Conservation (phyloP, 2,888 invertebrate species). For the Anoplius nigerrimus region DNA sequence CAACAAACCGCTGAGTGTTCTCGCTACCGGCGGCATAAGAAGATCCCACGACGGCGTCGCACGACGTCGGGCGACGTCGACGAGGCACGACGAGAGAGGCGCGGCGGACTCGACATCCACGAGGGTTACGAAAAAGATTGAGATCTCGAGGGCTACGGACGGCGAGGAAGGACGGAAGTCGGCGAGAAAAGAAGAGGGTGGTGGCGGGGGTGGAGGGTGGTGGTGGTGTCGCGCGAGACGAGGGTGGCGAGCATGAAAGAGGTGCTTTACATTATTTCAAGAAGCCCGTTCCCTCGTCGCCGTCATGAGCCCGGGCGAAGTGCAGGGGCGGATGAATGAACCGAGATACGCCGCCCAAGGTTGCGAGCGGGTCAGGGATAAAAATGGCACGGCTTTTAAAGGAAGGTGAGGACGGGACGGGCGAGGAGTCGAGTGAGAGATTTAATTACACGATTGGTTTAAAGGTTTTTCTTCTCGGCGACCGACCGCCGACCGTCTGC, state of each 20-base stretch:
- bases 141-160: conserved; percentile 34
- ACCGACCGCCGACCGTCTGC: conserved; percentile 9
- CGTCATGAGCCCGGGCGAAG: conserved; percentile 20
- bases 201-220: too few species aligned
- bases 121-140: conserved; percentile 41
- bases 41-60: conserved; percentile 27
- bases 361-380: conserved; percentile 7
- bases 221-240: conserved; percentile 21
- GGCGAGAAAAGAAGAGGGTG: conserved; percentile 21
- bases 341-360: conserved; percentile 28
- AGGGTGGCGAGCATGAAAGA: conserved; percentile 50
- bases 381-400: conserved; percentile 9
- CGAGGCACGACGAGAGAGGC: conserved; percentile 19
- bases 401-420: conserved; percentile 17
- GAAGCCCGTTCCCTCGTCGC: conserved; percentile 38
- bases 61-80: too few species aligned
- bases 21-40: conserved; percentile 24
- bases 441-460: conserved; percentile 57
- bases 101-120: conserved; percentile 6
- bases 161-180: conserved; percentile 3
- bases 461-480: conserved; percentile 37
- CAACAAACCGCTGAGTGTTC: conserved; percentile 44
- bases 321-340: conserved; percentile 42
- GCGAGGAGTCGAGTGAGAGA: conserved; percentile 34
- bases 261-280: conserved; percentile 62